phyloP scores from a whole-genome alignment of 2,888 invertebrate genomes.

The Sminthurides aquaticus region DNA sequence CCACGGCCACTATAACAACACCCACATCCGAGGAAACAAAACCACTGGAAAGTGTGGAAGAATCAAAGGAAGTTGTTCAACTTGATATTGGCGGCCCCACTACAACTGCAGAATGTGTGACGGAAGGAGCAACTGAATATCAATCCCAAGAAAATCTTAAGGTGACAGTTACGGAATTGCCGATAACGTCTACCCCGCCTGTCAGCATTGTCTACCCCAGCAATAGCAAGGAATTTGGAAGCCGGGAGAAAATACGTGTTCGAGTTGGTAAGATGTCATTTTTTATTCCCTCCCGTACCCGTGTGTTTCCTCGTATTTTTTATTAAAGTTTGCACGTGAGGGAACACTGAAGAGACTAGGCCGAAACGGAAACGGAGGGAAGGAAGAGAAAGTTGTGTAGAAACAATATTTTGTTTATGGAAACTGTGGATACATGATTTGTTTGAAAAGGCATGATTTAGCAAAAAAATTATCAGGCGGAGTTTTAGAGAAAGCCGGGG shows the following conservation, averaged over 20 bases:
- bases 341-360: too few species aligned
- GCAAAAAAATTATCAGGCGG: too few species aligned
- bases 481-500: too few species aligned
- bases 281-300: background rate
- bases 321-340: too few species aligned
- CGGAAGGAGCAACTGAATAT: conserved; percentile 21
- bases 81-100: conserved; percentile 26
- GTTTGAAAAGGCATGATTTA: too few species aligned
- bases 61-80: background rate
- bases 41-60: background rate
- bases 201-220: background rate
- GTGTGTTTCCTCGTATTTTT: conserved; percentile 9
- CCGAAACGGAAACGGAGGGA: too few species aligned
- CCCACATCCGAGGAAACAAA: background rate
- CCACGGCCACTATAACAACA: background rate
- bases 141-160: conserved; percentile 2
- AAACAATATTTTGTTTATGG: too few species aligned
- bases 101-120: conserved; percentile 28
- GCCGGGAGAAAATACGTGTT: conserved; percentile 22
- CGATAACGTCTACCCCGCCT: background rate
- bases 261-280: conserved; percentile 25
- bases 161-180: background rate
- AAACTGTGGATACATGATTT: too few species aligned
- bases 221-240: background rate
- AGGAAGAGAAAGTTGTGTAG: too few species aligned